Conservation (phyloP, 2,888 invertebrate species). For the Acronicta aceris region DNA sequence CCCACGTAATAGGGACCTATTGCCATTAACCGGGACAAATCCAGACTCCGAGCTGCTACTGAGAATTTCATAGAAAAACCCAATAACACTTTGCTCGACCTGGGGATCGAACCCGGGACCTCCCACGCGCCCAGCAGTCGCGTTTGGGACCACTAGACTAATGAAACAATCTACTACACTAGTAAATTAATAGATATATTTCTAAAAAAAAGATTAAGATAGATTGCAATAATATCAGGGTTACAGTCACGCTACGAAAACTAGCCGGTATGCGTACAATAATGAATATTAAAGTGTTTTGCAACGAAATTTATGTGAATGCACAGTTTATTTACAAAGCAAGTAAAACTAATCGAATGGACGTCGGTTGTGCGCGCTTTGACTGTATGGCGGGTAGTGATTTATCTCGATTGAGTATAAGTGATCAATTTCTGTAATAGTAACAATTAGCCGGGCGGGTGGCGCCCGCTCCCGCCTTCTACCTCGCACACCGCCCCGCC, state of each 20-base stretch:
- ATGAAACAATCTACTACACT: no score
- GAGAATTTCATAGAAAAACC: no score
- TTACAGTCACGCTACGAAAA: constrained; percentile 55
- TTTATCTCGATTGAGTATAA: constrained; percentile 76
- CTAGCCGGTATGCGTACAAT: constrained; percentile 44
- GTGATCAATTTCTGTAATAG: constrained; percentile 80
- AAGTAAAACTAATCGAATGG: constrained; percentile 62
- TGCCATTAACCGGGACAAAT: no score
- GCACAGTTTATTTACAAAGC: constrained; percentile 65
- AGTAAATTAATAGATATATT: no score
- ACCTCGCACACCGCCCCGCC: constrained; percentile 48
- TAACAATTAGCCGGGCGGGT: constrained; percentile 72
- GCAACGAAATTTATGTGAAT: constrained; percentile 48
- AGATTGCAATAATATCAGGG: constrained; percentile 44
- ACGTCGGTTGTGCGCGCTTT: constrained; percentile 55
- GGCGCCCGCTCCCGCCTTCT: constrained; percentile 58
- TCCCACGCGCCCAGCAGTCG: no score
- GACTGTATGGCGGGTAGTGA: constrained; percentile 64
- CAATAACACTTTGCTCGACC: no score
- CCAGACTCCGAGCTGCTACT: no score
- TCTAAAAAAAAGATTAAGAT: constrained; percentile 10
- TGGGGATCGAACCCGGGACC: no score
- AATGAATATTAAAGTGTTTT: constrained; percentile 54
- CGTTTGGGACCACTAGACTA: no score
- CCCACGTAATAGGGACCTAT: no score